phyloP scores from a whole-genome alignment of 2,113 vertebrate genomes.

The Pelmatolapia mariae region DNA sequence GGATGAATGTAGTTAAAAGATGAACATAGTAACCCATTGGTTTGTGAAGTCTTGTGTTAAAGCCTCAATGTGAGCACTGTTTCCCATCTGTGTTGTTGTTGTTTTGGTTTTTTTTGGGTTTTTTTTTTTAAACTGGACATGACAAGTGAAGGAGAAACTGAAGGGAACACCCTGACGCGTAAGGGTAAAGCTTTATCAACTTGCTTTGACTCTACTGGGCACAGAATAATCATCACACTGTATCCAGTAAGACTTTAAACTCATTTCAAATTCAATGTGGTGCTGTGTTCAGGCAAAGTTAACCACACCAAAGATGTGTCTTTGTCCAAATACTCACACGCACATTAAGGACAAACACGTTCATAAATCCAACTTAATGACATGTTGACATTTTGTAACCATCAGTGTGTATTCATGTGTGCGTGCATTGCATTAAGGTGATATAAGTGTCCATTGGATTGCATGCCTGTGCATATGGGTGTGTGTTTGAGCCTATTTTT shows the following conservation, averaged over 20 bases:
- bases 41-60: not conserved
- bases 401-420: not conserved
- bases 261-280: not conserved
- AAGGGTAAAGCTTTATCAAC: not conserved
- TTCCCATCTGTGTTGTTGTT: not conserved
- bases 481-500: not conserved
- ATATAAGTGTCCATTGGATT: not conserved
- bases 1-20: not conserved
- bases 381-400: not conserved
- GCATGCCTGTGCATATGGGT: not conserved
- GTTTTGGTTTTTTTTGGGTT: not conserved
- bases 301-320: not conserved
- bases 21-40: not conserved
- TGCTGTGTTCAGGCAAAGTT: not conserved
- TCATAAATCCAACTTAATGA: not conserved
- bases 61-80: not conserved
- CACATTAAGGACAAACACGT: accelerated
- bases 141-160: not conserved
- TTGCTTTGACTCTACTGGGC: not conserved
- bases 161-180: not conserved
- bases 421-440: not conserved
- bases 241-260: not conserved
- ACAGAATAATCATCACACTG: not conserved
- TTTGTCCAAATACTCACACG: accelerated
- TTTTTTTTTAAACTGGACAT: not conserved